phyloP scores from a whole-genome alignment of 2,888 invertebrate genomes.

The Scaptomyza cyrtandrae region DNA sequence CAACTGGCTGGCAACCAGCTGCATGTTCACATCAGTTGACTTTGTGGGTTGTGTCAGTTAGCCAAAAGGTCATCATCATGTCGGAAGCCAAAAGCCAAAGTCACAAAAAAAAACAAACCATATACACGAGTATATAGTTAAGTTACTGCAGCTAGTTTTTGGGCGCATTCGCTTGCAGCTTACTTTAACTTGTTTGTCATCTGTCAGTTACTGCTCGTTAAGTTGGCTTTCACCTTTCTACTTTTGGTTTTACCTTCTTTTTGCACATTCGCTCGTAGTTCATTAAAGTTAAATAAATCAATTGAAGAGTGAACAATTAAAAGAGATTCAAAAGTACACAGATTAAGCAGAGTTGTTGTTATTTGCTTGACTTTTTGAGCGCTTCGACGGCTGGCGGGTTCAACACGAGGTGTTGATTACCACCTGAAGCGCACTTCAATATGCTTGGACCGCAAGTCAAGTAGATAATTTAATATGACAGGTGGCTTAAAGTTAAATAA shows the following conservation, averaged over 20 bases:
- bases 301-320: conserved; percentile 41
- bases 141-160: conserved; percentile 36
- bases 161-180: conserved; percentile 35
- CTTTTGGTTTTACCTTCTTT: neutral
- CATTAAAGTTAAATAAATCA: conserved; percentile 77
- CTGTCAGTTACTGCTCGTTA: conserved; percentile 39
- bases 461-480: conserved; percentile 48
- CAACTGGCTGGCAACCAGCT: conserved; percentile 10
- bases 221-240: conserved; percentile 33
- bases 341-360: conserved; percentile 52
- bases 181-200: conserved; percentile 63
- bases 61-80: conserved; percentile 41
- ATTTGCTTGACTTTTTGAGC: conserved; percentile 25
- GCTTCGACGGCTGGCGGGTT: conserved; percentile 3
- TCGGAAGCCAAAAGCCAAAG: conserved; percentile 30
- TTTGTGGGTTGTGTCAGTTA: conserved; percentile 30
- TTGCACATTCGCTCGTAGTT: conserved; percentile 49
- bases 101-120: conserved; percentile 14
- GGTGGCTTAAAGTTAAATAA: neutral
- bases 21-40: conserved; percentile 38
- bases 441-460: conserved; percentile 37
- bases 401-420: conserved; percentile 66
- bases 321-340: conserved; percentile 13
- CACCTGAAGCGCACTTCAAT: conserved; percentile 41
- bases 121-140: neutral